These are phyloP conservation scores for Phasianus colchicus DNA, from an alignment of 2,113 vertebrate species.

Conservation along the genomic window DNA sequence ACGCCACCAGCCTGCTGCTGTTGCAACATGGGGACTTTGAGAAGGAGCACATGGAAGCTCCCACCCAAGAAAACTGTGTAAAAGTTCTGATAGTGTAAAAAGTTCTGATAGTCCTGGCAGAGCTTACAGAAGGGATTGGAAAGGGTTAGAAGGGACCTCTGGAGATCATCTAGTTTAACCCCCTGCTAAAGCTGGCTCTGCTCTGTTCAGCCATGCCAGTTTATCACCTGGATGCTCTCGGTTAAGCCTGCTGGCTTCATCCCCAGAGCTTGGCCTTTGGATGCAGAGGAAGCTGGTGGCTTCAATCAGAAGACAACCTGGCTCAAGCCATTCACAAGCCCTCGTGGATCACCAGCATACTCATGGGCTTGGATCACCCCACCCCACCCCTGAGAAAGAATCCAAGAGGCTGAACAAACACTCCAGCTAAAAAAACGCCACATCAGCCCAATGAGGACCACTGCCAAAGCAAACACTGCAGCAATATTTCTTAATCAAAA, in stretches of 20 bases:
- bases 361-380: conserved; percentile 14
- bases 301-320: conserved; percentile 13
- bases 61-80: background rate
- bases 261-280: background rate
- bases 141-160: background rate
- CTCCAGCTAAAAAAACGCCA: background rate
- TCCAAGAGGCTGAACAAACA: conserved; percentile 52
- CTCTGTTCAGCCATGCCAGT: too few species aligned
- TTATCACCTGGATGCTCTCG: background rate
- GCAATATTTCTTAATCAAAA: conserved; percentile 50
- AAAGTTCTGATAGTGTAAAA: background rate
- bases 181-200: background rate
- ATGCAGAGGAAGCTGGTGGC: background rate
- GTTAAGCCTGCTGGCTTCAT: background rate
- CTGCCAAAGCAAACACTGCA: conserved; percentile 57
- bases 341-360: background rate
- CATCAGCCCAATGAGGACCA: background rate
- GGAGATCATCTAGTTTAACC: background rate
- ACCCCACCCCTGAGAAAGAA: conserved; percentile 38
- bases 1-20: background rate
- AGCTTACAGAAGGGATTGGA: background rate
- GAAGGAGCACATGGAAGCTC: background rate
- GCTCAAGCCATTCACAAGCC: background rate
- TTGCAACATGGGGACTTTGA: background rate
- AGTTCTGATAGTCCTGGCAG: background rate